These are phyloP conservation scores for Lasioglossum villosulum DNA, from an alignment of 2,888 invertebrate species.

Conservation along the genomic window DNA sequence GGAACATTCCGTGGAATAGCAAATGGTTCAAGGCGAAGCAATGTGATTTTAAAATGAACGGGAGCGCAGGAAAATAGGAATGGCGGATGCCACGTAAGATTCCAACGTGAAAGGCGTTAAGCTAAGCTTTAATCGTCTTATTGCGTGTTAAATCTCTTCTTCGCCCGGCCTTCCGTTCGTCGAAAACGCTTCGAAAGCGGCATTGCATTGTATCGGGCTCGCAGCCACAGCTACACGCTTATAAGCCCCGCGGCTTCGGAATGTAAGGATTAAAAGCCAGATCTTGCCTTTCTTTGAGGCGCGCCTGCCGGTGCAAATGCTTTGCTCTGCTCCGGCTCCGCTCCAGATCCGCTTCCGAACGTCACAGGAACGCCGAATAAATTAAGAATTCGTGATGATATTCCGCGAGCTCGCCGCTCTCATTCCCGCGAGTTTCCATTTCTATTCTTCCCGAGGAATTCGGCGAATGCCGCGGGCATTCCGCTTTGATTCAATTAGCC, in stretches of 20 bases:
- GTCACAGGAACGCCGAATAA: slow-evolving; percentile 36
- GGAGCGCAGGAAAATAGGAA: background rate
- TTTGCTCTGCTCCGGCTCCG: background rate
- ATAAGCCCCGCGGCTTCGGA: slow-evolving; percentile 70
- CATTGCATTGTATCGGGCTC: slow-evolving; percentile 79
- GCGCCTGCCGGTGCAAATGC: slow-evolving; percentile 29
- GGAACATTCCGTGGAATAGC: background rate
- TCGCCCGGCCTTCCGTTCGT: slow-evolving; percentile 55
- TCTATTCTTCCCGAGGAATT: slow-evolving; percentile 19
- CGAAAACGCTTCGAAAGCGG: slow-evolving; percentile 41
- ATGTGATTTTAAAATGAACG: slow-evolving; percentile 18
- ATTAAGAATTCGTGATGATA: slow-evolving; percentile 48
- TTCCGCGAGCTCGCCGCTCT: background rate
- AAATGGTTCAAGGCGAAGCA: background rate
- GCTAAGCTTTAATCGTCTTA: slow-evolving; percentile 82
- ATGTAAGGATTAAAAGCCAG: slow-evolving; percentile 72
- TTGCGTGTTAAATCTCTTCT: slow-evolving; percentile 80
- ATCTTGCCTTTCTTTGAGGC: slow-evolving; percentile 62
- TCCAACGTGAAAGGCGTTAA: slow-evolving; percentile 65
- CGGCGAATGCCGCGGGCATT: background rate
- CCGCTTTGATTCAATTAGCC: slow-evolving; percentile 32
- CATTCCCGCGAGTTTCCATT: slow-evolving; percentile 7
- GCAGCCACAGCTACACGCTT: slow-evolving; percentile 68
- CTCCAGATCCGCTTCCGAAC: background rate
- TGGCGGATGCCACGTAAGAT: slow-evolving; percentile 30